Evolutionary conservation across 2,888 invertebrate species (phyloP).

Genomic region (Rhagonycha fulva): DNA sequence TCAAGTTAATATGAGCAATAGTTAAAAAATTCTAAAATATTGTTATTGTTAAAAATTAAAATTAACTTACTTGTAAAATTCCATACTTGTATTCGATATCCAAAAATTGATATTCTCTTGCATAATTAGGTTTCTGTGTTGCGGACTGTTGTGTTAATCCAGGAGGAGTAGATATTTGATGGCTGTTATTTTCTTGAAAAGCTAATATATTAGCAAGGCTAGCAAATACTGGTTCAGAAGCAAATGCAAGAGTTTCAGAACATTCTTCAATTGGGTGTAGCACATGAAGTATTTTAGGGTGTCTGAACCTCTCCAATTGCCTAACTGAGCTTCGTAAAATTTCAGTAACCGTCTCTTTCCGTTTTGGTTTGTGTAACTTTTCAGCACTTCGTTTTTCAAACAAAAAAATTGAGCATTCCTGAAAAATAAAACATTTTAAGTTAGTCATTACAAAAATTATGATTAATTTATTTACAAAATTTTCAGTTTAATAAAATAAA

Average conservation of each 20-base stretch:
- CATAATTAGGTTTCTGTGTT: constrained; percentile 63
- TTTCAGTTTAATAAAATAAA: neutral
- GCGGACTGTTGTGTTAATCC: constrained; percentile 55
- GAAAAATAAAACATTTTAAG: constrained; percentile 43
- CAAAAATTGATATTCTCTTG: constrained; percentile 84
- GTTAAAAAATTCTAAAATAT: neutral
- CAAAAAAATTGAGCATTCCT: constrained; percentile 93
- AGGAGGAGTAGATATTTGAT: constrained; percentile 52
- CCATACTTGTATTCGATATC: constrained; percentile 95
- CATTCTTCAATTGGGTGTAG: constrained; percentile 80
- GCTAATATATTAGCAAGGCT: constrained; percentile 89
- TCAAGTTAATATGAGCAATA: too few species aligned
- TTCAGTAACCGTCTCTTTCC: constrained; percentile 91
- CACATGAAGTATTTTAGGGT: constrained; percentile 78
- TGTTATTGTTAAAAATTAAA: neutral
- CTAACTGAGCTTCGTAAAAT: constrained; percentile 78
- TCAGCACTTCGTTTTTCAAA: constrained; percentile 93
- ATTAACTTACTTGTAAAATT: constrained; percentile 77
- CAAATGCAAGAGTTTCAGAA: constrained; percentile 88
- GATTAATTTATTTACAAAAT: neutral
- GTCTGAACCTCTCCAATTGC: constrained; percentile 80
- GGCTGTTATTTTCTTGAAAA: constrained; percentile 68
- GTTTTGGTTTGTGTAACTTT: constrained; percentile 88
- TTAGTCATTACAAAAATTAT: neutral
- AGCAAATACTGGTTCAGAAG: constrained; percentile 87